Evolutionary conservation across 2,888 invertebrate species (phyloP), one percentile per base, ranked within the genome.

Genomic region (Theristus sp.): DNA sequence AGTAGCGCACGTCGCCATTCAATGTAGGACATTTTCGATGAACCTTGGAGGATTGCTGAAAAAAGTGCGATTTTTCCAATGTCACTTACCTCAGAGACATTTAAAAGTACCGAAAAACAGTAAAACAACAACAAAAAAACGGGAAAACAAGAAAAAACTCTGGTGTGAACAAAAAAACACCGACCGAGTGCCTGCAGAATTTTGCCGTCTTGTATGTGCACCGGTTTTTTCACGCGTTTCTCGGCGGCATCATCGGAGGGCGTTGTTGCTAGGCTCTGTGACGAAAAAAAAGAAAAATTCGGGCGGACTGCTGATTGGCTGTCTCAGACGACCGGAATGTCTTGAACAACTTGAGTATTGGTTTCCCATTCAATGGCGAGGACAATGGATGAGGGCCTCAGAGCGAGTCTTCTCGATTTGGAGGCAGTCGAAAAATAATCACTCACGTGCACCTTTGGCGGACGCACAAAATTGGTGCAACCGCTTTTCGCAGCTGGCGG

Each of bases 1-100:
- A 96, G 75, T 62, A 98, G 81, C 66, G 87, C 86, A 1, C 82
- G 81, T 68, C 86, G 83, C 61, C 80, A 74, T 64, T 79, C 78
- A 47, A 71, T 68, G 62, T 76, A 74, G 2, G 76, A 74, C 67
- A 79, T 73, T 68, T 80, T 80, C 46, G 78, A 71, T 0, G 80
- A 80, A 10, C 77, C 78, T 60, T 79, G 71, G 57, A 80, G 69
- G 64, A 80, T 80, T 56, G 77, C 78, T 77, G 62, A 3, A 49
- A 38, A 38, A 13, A 38, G 10, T 38, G 10, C 38, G 10, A 38
- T 20, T 13, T 38, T 38, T 38, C 38, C n/a, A n/a, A n/a, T n/a
- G n/a, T n/a, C n/a, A n/a, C n/a, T n/a, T n/a, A n/a, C n/a, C n/a
- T n/a, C n/a, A n/a, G n/a, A n/a, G n/a, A n/a, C n/a, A n/a, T n/a